These are phyloP conservation scores for Urocolius indicus DNA, from an alignment of 2,113 vertebrate genomes.

Conservation along the genomic window DNA sequence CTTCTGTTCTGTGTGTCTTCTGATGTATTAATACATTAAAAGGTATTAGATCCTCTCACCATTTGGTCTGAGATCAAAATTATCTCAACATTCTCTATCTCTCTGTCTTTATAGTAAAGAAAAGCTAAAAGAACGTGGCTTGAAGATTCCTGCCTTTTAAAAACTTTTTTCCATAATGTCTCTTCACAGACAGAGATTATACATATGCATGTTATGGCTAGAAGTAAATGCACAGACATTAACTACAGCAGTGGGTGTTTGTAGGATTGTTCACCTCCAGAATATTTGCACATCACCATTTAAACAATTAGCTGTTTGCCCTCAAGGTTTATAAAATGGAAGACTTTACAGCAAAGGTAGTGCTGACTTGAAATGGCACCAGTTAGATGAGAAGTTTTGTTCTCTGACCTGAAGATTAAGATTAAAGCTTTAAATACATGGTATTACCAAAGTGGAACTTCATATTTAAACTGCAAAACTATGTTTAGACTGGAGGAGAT, in stretches of 20 bases:
- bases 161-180: not conserved
- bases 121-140: not conserved
- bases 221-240: conserved; percentile 39
- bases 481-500: conserved; percentile 24
- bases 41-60: not conserved
- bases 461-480: not conserved
- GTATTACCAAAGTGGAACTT: not conserved
- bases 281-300: conserved; percentile 13
- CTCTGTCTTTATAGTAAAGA: not conserved
- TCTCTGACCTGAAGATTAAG: not conserved
- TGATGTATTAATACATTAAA: not conserved
- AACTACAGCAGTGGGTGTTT: conserved; percentile 39
- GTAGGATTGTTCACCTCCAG: not conserved
- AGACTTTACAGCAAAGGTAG: not conserved
- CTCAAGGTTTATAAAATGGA: conserved; percentile 35
- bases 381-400: not conserved
- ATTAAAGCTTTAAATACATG: not conserved
- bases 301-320: conserved; percentile 51
- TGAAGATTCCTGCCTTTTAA: conserved; percentile 15
- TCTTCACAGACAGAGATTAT: conserved; percentile 46
- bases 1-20: not conserved
- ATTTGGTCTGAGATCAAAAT: not conserved
- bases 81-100: not conserved
- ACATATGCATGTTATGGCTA: conserved; percentile 23
- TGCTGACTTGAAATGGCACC: not conserved